Base-by-base conservation (phyloP, 92 coral and sea anemone genomes). In the Epizoanthus ramosus region DNA sequence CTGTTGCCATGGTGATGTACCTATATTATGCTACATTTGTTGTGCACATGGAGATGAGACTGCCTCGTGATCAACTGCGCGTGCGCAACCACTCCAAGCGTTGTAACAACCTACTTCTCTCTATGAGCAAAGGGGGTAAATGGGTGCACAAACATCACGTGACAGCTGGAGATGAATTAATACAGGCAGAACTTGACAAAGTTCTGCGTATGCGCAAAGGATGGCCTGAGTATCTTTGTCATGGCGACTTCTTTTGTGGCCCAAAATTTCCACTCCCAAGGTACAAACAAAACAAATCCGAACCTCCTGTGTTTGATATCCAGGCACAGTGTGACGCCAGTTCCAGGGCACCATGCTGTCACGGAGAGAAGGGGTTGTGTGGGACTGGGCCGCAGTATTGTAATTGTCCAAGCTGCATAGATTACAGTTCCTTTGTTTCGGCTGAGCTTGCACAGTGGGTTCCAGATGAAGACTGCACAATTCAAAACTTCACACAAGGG, bases 401-500 rank as follows among this genome's bases (percentile, higher is more conserved):
- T 66, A 73, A 67, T 31, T 93, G 98, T 74, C 84, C 85, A 19
- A 80, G 85, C 54, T 93, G 98, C 41, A 89, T 83, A 59, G 87
- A 93, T 81, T 93, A 91, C 68, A 84, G 92, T 16, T 63, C 72
- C 0, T 91, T 83, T 67, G 68, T 87, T 68, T 86, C 98, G n/a
- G 98, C 98, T 39, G 98, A 93, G 86, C 88, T 91, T 35, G 90
- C 94, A n/a, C 84, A 89, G 43, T 93, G 98, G 98, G 56, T 53
- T 41, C 92, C 98, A 17, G 19, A 64, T 7, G 79, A 75, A 24
- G 81, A 84, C 3, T 93, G 98, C 86, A 70, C 24, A 0, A 84
- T 93, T 4, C 90, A 57, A 72, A 93, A 87, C 85, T 93, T 84
- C 80, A 91, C 98, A 24, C 95, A 93, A 75, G 60, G 72, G 33